Evolutionary conservation across 2,113 vertebrate species (phyloP).

Genomic region (Grallaria varia): DNA sequence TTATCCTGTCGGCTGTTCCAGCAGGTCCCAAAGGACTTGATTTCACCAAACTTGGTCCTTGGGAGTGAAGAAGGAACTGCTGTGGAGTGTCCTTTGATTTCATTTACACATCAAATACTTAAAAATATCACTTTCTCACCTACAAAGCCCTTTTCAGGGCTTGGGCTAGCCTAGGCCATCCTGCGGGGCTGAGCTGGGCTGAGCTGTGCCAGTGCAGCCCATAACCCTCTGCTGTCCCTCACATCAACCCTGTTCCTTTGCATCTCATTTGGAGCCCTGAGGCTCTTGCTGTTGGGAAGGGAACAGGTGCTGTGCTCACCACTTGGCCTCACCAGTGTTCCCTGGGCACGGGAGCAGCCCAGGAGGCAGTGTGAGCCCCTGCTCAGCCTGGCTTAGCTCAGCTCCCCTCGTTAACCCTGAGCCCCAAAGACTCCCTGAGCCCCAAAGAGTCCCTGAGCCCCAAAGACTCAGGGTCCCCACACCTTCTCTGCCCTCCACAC

Average conservation of each 20-base stretch:
- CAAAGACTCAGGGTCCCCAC: not conserved
- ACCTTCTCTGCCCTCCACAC: not conserved
- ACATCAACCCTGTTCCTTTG: not conserved
- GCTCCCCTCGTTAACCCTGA: accelerated
- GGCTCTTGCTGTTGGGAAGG: not conserved
- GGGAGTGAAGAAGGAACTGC: not conserved
- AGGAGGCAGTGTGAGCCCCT: not conserved
- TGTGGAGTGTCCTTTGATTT: not conserved
- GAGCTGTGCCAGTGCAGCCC: not conserved
- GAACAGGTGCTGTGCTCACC: not conserved
- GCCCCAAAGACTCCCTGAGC: not conserved
- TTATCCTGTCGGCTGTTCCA: not conserved
- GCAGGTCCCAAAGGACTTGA: not conserved
- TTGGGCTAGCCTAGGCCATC: not conserved
- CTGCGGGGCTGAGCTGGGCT: not conserved
- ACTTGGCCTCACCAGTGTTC: not conserved
- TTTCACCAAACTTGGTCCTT: not conserved
- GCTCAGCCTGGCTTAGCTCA: not conserved
- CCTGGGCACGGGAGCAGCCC: not conserved
- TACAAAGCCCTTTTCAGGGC: not conserved
- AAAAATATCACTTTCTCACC: not conserved
- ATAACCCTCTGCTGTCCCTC: not conserved
- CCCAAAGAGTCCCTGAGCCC: accelerated
- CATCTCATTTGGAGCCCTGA: not conserved
- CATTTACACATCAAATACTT: not conserved